Evolutionary conservation across 1,140 invertebrate genomes (phyloP).

Genomic region (Diorhabda elongata): DNA sequence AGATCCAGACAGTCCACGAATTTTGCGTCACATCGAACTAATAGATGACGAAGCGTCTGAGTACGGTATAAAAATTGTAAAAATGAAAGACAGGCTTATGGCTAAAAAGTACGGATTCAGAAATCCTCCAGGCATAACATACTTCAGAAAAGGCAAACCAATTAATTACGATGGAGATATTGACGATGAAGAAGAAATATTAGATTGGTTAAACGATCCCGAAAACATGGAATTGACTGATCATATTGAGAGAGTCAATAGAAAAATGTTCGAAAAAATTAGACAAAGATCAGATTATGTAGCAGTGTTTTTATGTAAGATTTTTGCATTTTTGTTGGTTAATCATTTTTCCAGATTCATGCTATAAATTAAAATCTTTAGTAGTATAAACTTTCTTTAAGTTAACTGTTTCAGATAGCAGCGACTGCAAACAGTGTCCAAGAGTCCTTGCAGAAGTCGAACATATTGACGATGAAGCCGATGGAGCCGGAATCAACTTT

Average conservation of each 20-base stretch:
- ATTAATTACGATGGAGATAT: slow-evolving; percentile 92
- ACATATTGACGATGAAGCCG: slow-evolving; percentile 90
- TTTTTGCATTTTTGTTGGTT: not conserved
- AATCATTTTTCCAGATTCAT: not conserved
- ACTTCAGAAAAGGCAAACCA: slow-evolving; percentile 85
- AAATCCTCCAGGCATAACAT: slow-evolving; percentile 84
- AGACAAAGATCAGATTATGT: slow-evolving; percentile 85
- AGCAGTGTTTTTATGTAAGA: slow-evolving; percentile 92
- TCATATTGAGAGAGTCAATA: slow-evolving; percentile 88
- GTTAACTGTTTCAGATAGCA: slow-evolving; percentile 72
- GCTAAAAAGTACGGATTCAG: slow-evolving; percentile 91
- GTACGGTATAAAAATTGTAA: slow-evolving; percentile 88
- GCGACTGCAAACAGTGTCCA: slow-evolving; percentile 90
- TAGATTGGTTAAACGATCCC: slow-evolving; percentile 90
- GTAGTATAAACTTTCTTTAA: slow-evolving; percentile 14
- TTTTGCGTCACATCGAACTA: slow-evolving; percentile 79
- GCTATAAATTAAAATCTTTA: not conserved
- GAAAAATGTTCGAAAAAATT: slow-evolving; percentile 91
- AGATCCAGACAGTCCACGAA: slow-evolving; percentile 70
- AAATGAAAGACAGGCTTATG: slow-evolving; percentile 85
- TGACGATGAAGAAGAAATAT: slow-evolving; percentile 88
- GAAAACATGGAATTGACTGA: slow-evolving; percentile 93
- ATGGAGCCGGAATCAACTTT: slow-evolving; percentile 88
- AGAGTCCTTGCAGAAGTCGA: slow-evolving; percentile 84
- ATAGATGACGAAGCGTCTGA: slow-evolving; percentile 89